Percentiles rank a stretch among this genome's conserved stretches.
Evolutionary conservation across 2,797 vertebrate genomes (phyloP).

Genomic region (Gymnopithys bicolor): DNA sequence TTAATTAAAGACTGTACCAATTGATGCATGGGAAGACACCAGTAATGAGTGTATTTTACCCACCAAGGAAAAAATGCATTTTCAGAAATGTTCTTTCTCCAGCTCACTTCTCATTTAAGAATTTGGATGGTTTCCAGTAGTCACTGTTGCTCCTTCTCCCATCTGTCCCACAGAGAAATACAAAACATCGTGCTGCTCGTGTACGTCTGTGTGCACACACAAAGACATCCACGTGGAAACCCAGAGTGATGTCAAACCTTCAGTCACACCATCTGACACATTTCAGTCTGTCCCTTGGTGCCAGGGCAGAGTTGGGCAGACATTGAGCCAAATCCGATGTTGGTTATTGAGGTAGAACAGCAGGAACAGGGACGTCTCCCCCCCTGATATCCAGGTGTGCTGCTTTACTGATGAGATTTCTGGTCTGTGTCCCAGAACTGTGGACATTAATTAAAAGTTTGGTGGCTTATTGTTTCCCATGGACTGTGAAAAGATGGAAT

Average conservation of each 20-base stretch:
- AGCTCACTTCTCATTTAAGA: neutral
- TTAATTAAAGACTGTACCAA: neutral
- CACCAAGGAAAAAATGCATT: neutral
- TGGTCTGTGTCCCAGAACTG: neutral
- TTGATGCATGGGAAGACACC: neutral
- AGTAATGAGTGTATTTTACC: neutral
- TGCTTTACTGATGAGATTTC: neutral
- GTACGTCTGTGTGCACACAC: neutral
- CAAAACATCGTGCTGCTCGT: neutral
- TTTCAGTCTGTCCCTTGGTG: neutral
- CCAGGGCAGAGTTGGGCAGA: neutral
- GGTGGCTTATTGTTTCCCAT: neutral
- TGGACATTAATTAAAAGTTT: neutral
- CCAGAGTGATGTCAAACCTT: neutral
- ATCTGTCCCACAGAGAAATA: neutral
- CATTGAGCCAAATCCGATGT: fast-evolving
- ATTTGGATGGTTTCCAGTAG: neutral
- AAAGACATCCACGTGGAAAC: neutral
- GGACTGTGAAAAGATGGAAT: neutral
- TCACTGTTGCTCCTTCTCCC: constrained; percentile 24
- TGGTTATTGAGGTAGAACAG: fast-evolving
- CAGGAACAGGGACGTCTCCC: neutral
- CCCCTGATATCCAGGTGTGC: neutral
- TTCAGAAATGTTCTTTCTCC: neutral
- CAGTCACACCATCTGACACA: fast-evolving